Evolutionary conservation across 53 echinoderm and acorn worm genomes (phyloP), one percentile per base, ranked within the genome.

Genomic region (Hippasteria phrygiana): DNA sequence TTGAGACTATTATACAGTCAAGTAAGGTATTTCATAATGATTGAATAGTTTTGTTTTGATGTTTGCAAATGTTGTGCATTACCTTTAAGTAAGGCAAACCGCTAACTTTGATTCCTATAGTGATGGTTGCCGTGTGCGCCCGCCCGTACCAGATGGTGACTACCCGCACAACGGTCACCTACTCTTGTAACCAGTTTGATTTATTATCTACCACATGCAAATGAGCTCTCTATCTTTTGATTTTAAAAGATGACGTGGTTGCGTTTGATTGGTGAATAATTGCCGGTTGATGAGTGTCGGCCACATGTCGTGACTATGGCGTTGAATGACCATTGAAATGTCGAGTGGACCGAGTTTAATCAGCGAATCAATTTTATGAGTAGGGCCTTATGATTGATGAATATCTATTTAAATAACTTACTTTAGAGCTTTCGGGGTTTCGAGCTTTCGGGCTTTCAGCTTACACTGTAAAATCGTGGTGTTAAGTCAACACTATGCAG

Each of bases 321-420:
- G n/a, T n/a, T 14, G 40, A 38, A 37, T 71, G 71, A 71, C 71
- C 71, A 71, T 71, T 71, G 20, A 64, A 31, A 13, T 8, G n/a
- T n/a, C n/a, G n/a, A n/a, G n/a, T n/a, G n/a, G n/a, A n/a, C n/a
- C n/a, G n/a, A n/a, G n/a, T n/a, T n/a, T n/a, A n/a, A n/a, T n/a
- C n/a, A n/a, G n/a, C n/a, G n/a, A n/a, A n/a, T n/a, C n/a, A n/a
- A n/a, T n/a, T n/a, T n/a, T n/a, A n/a, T n/a, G n/a, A n/a, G n/a
- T n/a, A n/a, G n/a, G n/a, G n/a, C n/a, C n/a, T n/a, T n/a, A n/a
- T n/a, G n/a, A n/a, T n/a, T n/a, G n/a, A n/a, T n/a, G n/a, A n/a
- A n/a, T n/a, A n/a, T n/a, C n/a, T n/a, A n/a, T n/a, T n/a, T n/a
- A n/a, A n/a, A n/a, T n/a, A n/a, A n/a, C n/a, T n/a, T n/a, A n/a